phyloP scores from a whole-genome alignment of 2,113 vertebrate species.

The Cephalopterus ornatus region DNA sequence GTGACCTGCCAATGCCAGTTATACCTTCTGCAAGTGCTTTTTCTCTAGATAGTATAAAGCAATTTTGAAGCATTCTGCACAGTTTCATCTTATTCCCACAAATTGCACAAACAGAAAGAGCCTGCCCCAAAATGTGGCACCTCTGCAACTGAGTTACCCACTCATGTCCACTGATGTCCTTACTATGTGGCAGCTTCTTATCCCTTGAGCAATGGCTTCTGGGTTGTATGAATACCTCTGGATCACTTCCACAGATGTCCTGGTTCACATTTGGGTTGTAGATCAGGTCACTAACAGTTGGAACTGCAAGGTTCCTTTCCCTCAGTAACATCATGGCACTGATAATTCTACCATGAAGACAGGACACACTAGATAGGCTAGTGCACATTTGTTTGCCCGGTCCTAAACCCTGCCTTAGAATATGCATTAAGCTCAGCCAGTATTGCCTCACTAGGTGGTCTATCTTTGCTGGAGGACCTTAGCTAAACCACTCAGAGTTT shows the following conservation, averaged over 20 bases:
- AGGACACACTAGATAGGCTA: background rate
- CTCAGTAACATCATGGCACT: background rate
- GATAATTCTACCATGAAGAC: background rate
- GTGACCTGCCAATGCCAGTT: background rate
- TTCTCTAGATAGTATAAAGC: background rate
- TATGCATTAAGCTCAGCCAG: background rate
- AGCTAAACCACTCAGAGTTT: background rate
- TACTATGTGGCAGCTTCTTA: background rate
- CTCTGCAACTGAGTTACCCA: background rate
- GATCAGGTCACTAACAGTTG: background rate
- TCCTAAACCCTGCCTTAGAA: background rate
- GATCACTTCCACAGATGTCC: background rate
- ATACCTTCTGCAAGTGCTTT: background rate
- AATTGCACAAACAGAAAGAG: background rate
- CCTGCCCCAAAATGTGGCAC: rapidly evolving
- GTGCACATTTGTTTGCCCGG: background rate
- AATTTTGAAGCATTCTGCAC: background rate
- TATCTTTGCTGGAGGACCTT: background rate
- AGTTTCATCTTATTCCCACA: background rate
- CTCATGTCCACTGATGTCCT: background rate
- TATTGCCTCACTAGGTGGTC: background rate
- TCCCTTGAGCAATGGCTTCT: background rate
- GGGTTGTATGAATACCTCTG: background rate
- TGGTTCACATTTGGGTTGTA: background rate
- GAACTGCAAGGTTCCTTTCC: background rate